Evolutionary conservation across 2,797 vertebrate species (phyloP), one percentile per base, ranked within the genome.

Genomic region (Propithecus perrieri): DNA sequence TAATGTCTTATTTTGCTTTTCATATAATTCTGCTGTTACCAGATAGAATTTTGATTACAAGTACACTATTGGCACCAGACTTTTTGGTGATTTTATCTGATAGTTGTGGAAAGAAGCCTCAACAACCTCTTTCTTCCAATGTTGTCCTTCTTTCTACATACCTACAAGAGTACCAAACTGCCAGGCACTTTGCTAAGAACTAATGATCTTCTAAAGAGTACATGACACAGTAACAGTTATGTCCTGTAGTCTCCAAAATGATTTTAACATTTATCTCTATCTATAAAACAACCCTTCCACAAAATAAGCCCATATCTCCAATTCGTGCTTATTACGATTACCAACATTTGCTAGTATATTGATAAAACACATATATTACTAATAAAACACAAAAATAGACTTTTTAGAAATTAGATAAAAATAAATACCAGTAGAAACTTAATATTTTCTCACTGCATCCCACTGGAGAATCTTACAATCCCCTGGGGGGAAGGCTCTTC

Each of bases 341-440:
- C 43, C 35, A 72, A 67, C 43, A 46, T 50, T 87, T 94, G 13
- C 24, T 76, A 41, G 9, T 33, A 11, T 67, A n/a, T 78, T 43
- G 61, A 57, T 53, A 76, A 30, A 72, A 38, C 2, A 80, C 2
- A 41, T n/a, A 59, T 2, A 26, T 48, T 46, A 86, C 7, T 57
- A 75, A 69, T 14, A 78, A 53, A 84, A 41, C 10, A 76, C 30
- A 88, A 69, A 93, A 72, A 43, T 15, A 75, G 28, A 35, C 43
- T 63, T 78, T 80, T 80, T 50, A 28, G 63, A 95, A 91, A 80
- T 83, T 28, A 55, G 33, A 53, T 71, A 75, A 90, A 92, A 91
- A 50, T 48, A 48, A 85, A 41, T 78, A 41, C 4, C 13, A 38
- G 30, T 24, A 69, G 48, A 74, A 79, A 85, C 38, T 28, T 38